Evolutionary conservation across 2,888 invertebrate genomes (phyloP).

Genomic region (Cremastobaeus sp.): DNA sequence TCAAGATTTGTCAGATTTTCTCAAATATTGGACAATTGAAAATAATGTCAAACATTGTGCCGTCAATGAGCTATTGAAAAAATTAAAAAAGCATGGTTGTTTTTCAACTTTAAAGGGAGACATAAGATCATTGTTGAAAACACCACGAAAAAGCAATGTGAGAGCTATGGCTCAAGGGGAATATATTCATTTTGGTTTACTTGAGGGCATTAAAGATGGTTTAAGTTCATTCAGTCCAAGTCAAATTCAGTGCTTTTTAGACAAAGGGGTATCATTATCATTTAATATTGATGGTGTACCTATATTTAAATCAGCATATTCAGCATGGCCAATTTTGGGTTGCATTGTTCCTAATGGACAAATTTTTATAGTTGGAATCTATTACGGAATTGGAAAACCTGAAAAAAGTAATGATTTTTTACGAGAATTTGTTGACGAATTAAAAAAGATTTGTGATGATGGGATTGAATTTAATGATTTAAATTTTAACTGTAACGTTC

Average conservation of each 20-base stretch:
- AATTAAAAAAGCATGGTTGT: slow-evolving; percentile 13
- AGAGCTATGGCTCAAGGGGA: slow-evolving; percentile 11
- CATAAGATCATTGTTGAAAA: slow-evolving; percentile 10
- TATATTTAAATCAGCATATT: slow-evolving; percentile 54
- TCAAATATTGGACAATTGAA: slow-evolving; percentile 5
- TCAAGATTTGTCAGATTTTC: too few relatives aligned
- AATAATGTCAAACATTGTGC: slow-evolving; percentile 7
- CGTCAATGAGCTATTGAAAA: slow-evolving; percentile 4
- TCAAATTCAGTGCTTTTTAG: slow-evolving; percentile 4
- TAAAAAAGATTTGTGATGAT: slow-evolving; percentile 12
- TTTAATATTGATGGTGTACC: slow-evolving; percentile 56
- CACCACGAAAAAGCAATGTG: background rate
- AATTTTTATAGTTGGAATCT: slow-evolving; percentile 61
- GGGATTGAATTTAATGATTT: slow-evolving; percentile 13
- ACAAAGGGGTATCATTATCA: slow-evolving; percentile 16
- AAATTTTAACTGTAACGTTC: slow-evolving; percentile 22
- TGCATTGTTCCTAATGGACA: slow-evolving; percentile 42
- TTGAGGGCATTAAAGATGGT: slow-evolving; percentile 20
- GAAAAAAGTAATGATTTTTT: slow-evolving; percentile 40
- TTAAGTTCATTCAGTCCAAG: background rate
- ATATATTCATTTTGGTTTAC: slow-evolving; percentile 28
- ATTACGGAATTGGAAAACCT: slow-evolving; percentile 60
- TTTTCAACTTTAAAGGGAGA: slow-evolving; percentile 2
- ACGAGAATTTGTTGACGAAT: slow-evolving; percentile 55
- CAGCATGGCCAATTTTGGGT: slow-evolving; percentile 63